Base-by-base conservation (phyloP, 1,140 invertebrate species). In the Nephotettix cincticeps region DNA sequence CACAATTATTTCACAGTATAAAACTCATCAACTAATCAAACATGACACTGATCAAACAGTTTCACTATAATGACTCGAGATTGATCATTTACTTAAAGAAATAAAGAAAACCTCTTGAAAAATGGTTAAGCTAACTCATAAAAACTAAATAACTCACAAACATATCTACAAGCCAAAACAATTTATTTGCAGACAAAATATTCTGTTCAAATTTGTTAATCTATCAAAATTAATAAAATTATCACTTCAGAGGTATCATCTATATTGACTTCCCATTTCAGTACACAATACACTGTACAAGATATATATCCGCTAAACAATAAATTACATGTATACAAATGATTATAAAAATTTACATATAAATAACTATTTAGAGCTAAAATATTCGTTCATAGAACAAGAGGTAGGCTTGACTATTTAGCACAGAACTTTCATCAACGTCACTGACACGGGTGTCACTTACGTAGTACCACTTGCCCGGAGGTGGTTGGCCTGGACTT, bases 321-420 rank as follows among this genome's bases (percentile, higher is more conserved):
- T 61, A 61, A 29, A 28, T 14, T 61, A 61, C 56, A 61, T 27
- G 56, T 61, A 61, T 61, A 61, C 56, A 61, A 61, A 27, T 27
- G 4, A 23, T 11, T 61, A 51, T 61, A 25, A 61, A 54, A 61
- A 61, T 61, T 11, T 61, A 61, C 56, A 61, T 27, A 61, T 61
- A 61, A 61, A 14, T 27, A 27, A 61, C 25, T 27, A 23, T 6
- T 61, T 61, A 61, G 28, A 67, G 21, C 54, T 88, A 92, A 77
- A 90, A 84, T 77, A 95, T 90, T 79, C 94, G 87, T 83, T 99
- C 96, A 81, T 99, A 99, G 81, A 99, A 99, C 19, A 99, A 85
- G 47, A 99, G 84, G 83, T 99, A 99, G n/a, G 97, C 97, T 83
- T 98, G 92, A 43, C 89, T 89, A 73, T 86, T 84, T n/a, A 97